These are phyloP conservation scores for Tachycineta bicolor DNA, from an alignment of 2,113 vertebrate species.

Conservation along the genomic window DNA sequence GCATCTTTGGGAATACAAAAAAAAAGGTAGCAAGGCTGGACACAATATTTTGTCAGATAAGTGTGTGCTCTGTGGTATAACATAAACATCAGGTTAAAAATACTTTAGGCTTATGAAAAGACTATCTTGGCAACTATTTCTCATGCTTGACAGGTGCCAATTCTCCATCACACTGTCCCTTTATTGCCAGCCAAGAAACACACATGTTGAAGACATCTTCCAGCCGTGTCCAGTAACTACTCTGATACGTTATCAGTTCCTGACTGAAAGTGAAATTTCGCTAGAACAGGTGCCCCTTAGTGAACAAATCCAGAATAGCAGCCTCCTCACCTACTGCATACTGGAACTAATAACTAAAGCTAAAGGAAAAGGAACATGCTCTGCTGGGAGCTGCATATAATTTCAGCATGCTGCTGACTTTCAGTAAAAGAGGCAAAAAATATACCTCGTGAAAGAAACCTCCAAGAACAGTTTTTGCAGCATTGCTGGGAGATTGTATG, in stretches of 20 bases:
- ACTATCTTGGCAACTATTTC: background rate
- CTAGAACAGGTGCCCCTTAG: constrained; percentile 46
- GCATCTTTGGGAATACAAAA: background rate
- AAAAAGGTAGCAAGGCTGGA: background rate
- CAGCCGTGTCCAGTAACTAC: background rate
- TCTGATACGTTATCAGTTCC: background rate
- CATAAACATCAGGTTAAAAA: background rate
- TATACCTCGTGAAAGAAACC: background rate
- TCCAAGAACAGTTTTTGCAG: background rate
- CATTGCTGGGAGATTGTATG: background rate
- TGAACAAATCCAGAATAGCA: constrained; percentile 60
- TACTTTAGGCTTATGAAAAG: background rate
- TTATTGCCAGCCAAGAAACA: background rate
- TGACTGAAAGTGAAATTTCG: background rate
- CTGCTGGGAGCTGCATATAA: background rate
- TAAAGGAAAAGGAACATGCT: background rate
- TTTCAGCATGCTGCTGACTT: background rate
- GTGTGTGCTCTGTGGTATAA: background rate
- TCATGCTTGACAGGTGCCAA: background rate
- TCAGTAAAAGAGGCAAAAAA: background rate
- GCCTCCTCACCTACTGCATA: background rate
- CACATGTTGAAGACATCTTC: background rate
- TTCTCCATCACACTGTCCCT: background rate
- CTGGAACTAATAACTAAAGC: background rate
- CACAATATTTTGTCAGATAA: background rate